Evolutionary conservation across 2,888 invertebrate genomes (phyloP).

Genomic region (Trissolcus brochymenae): DNA sequence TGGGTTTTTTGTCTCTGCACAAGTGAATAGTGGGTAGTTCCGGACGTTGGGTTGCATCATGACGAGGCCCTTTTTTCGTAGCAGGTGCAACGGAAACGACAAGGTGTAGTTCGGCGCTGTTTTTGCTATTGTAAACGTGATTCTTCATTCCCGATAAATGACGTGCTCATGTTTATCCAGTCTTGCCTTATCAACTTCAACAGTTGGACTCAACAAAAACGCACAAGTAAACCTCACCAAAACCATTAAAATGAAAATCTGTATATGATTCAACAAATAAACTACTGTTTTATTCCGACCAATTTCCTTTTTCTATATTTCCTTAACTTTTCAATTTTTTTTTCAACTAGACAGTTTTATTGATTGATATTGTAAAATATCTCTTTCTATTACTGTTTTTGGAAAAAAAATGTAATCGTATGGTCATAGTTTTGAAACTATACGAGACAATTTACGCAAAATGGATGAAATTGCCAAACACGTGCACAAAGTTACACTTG

Average conservation of each 20-base stretch:
- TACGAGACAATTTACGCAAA: no score
- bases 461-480: conserved; percentile 8
- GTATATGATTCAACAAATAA: not conserved
- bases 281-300: not conserved
- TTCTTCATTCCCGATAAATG: conserved; percentile 38
- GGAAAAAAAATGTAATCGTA: not conserved
- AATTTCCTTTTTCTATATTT: no score
- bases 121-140: conserved; percentile 51
- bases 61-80: conserved; percentile 55
- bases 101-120: conserved; percentile 43
- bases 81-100: conserved; percentile 60
- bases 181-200: conserved; percentile 39
- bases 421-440: not conserved
- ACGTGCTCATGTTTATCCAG: conserved; percentile 39
- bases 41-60: conserved; percentile 51
- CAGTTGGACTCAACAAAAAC: conserved; percentile 16
- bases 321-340: no score
- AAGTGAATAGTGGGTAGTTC: conserved; percentile 24
- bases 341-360: no score
- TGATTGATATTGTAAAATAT: not conserved
- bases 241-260: conserved; percentile 9
- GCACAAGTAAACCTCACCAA: conserved; percentile 11
- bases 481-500: conserved; percentile 26
- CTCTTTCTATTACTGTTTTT: not conserved
- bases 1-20: conserved; percentile 16